Evolutionary conservation across 2,797 vertebrate species (phyloP), one percentile per base, ranked within the genome.

Genomic region (Synanceia verrucosa): DNA sequence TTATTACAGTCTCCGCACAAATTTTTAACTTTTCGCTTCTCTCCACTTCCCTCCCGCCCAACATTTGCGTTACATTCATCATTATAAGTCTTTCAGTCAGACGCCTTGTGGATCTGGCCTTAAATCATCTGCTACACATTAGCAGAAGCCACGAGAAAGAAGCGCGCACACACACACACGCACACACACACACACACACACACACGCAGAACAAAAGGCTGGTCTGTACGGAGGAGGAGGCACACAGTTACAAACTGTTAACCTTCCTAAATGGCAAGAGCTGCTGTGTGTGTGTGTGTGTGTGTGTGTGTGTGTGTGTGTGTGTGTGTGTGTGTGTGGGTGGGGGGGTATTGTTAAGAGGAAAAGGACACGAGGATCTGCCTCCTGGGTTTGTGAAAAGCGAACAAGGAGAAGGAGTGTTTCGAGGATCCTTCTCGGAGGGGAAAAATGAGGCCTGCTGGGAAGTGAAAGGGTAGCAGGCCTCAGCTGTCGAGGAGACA

Each of bases 41-140:
- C 44, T 76, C 73, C 70, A 58, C 61, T 60, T 70, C 50, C 46
- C 55, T 72, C 44, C 65, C 65, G 79, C 65, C 70, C 64, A 79
- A 86, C 89, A 89, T 81, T 86, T 85, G 83, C 2, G 41, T 69
- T 63, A 76, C 83, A 90, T 90, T 88, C 76, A 86, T 89, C 81
- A 78, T 85, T 65, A 81, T 86, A 89, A 87, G 67, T 79, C 84
- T 68, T 75, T 73, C 73, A 79, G 85, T 82, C 86, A 84, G 87
- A 65, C 84, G 48, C 78, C 82, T 76, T 61, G 71, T 74, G 80
- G 82, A 78, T 79, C 74, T 63, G 82, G 68, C 59, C 65, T 77
- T 80, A 90, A 87, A 89, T 90, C 91, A 93, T 93, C 93, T 94
- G 93, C 88, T 93, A 85, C 87, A 88, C 86, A 93, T 94, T 92